A percentile compares a stretch with the other conserved stretches of the same genome.
Conservation (phyloP, 2,888 invertebrate species). For the Morpho deidamia region DNA sequence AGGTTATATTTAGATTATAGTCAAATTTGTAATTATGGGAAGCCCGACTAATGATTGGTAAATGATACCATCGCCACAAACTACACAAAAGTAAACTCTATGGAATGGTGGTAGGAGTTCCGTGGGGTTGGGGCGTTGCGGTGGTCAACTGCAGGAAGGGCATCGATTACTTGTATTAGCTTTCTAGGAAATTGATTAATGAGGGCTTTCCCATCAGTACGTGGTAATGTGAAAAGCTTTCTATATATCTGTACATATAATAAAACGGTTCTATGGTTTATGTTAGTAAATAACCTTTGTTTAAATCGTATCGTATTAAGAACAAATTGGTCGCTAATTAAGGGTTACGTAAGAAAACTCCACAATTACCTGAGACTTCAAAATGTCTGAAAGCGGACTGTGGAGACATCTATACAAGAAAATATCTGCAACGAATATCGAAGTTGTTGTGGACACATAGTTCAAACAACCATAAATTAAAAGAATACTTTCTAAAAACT, state of each 20-base stretch:
- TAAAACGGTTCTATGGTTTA: too few relatives aligned
- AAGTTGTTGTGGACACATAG: too few relatives aligned
- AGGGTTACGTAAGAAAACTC: too few relatives aligned
- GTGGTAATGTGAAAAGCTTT: constrained; percentile 7
- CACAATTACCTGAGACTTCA: too few relatives aligned
- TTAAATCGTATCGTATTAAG: too few relatives aligned
- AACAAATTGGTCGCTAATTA: too few relatives aligned
- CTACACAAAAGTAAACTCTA: not conserved
- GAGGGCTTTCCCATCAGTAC: constrained; percentile 12
- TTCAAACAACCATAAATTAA: too few relatives aligned
- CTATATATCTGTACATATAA: not conserved
- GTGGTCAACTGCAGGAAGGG: constrained; percentile 6
- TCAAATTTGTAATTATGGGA: constrained; percentile 1
- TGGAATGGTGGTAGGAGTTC: not conserved
- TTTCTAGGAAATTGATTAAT: constrained; percentile 16
- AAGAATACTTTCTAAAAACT: too few relatives aligned
- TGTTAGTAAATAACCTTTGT: too few relatives aligned
- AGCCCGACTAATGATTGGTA: constrained; percentile 4
- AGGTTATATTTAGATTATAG: not conserved
- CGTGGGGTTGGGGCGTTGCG: not conserved
- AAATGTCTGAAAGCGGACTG: too few relatives aligned
- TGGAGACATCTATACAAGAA: too few relatives aligned
- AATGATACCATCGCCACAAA: constrained; percentile 1
- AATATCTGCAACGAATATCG: too few relatives aligned
- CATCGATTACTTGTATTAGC: constrained; percentile 14